A percentile compares a stretch with the other conserved stretches of the same genome.
Evolutionary conservation across 2,888 invertebrate genomes (phyloP).

Genomic region (Conistra vaccinii): DNA sequence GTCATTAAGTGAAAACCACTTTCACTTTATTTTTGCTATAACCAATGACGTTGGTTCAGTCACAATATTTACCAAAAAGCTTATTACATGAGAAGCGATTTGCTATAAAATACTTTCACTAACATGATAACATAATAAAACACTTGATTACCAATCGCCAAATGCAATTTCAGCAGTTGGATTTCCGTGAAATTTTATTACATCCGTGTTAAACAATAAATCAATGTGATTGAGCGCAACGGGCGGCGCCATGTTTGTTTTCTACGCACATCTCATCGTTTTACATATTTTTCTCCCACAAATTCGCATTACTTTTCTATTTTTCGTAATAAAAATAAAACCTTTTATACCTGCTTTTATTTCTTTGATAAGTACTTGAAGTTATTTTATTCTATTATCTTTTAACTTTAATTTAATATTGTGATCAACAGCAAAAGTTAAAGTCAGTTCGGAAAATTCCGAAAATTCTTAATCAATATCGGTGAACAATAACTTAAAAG

Average conservation of each 20-base stretch:
- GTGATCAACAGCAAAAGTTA: constrained; percentile 26
- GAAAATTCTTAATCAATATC: constrained; percentile 41
- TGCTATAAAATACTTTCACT: constrained; percentile 16
- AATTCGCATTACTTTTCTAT: constrained; percentile 42
- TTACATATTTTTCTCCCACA: constrained; percentile 55
- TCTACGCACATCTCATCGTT: constrained; percentile 60
- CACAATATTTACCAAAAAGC: not conserved
- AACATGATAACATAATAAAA: constrained; percentile 48
- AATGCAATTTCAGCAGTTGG: constrained; percentile 62
- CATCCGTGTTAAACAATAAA: constrained; percentile 71
- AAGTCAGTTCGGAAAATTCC: constrained; percentile 16
- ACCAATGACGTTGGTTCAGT: not conserved
- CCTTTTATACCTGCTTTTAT: constrained; percentile 20
- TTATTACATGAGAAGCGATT: not conserved
- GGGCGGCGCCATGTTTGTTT: constrained; percentile 66
- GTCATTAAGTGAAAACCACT: constrained; percentile 22
- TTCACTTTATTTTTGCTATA: not conserved
- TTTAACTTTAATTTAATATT: constrained; percentile 23
- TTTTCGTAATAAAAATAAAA: constrained; percentile 27
- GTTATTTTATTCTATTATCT: constrained; percentile 5
- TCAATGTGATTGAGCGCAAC: constrained; percentile 65
- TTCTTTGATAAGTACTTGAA: constrained; percentile 10
- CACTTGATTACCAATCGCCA: constrained; percentile 63
- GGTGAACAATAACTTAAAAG: constrained; percentile 41
- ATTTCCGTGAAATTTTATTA: constrained; percentile 68